These are phyloP conservation scores for Lethrus apterus DNA, from an alignment of 1,140 invertebrate species.

Conservation along the genomic window DNA sequence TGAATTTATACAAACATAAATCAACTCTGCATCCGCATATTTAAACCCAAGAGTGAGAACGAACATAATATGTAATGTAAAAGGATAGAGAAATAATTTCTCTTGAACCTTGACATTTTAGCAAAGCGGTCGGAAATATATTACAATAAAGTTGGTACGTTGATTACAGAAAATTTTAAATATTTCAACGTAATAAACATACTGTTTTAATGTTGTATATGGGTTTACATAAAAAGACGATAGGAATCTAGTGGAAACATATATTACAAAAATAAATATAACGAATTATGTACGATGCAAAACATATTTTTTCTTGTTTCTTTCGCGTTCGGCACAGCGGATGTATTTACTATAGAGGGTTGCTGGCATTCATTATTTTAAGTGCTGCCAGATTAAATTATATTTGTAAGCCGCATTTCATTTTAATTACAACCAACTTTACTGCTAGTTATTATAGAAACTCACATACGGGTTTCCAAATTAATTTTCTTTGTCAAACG, in stretches of 20 bases:
- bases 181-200: neutral
- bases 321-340: too few species aligned
- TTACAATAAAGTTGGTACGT: too few species aligned
- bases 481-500: conserved; percentile 1
- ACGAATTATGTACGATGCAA: neutral
- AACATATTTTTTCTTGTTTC: neutral
- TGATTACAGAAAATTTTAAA: neutral
- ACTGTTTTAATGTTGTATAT: neutral
- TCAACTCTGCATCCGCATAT: too few species aligned
- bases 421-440: neutral
- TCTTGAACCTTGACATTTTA: too few species aligned
- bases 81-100: too few species aligned
- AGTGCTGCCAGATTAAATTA: neutral
- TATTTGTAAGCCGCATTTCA: neutral
- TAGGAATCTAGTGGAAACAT: too few species aligned
- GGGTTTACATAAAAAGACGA: neutral
- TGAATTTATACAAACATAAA: too few species aligned
- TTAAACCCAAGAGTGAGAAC: too few species aligned
- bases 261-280: too few species aligned
- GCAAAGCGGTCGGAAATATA: too few species aligned
- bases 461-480: neutral
- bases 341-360: too few species aligned
- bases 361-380: conserved; percentile 1
- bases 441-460: neutral
- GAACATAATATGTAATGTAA: too few species aligned